phyloP scores from a whole-genome alignment of 2,113 vertebrate genomes.

The Amblyopsis rosae region DNA sequence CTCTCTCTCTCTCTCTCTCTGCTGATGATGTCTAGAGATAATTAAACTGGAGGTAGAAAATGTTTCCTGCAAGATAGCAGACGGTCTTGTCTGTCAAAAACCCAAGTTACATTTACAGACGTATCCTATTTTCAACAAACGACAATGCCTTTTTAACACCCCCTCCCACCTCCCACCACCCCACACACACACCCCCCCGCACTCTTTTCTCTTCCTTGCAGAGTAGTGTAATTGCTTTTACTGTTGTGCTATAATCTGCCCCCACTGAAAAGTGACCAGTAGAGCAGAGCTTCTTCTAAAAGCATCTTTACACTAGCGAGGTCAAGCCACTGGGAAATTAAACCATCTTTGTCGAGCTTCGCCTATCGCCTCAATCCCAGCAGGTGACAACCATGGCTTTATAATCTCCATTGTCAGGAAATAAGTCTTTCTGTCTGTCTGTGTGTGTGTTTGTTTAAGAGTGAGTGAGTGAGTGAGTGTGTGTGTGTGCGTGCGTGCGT shows the following conservation, averaged over 20 bases:
- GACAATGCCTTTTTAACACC: neutral
- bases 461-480: no score
- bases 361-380: slow-evolving; percentile 57
- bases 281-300: slow-evolving; percentile 38
- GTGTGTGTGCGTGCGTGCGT: slow-evolving; percentile 31
- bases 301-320: slow-evolving; percentile 58
- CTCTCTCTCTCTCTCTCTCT: slow-evolving; percentile 2
- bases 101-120: slow-evolving; percentile 18
- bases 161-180: neutral
- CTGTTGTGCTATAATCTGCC: slow-evolving; percentile 66
- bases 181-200: neutral
- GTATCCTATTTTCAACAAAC: slow-evolving; percentile 33
- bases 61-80: slow-evolving; percentile 47
- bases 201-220: neutral
- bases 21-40: slow-evolving; percentile 47
- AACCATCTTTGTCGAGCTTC: slow-evolving; percentile 71
- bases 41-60: slow-evolving; percentile 45
- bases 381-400: slow-evolving; percentile 47
- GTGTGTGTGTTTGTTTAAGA: no score
- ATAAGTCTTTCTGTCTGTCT: no score
- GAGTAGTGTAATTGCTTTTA: slow-evolving; percentile 75
- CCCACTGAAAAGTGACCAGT: slow-evolving; percentile 50
- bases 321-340: slow-evolving; percentile 67
- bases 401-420: slow-evolving; percentile 43
- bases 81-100: slow-evolving; percentile 43